Evolutionary conservation across 2,797 vertebrate species (phyloP).

Genomic region (Hapalemur alaotrensis): DNA sequence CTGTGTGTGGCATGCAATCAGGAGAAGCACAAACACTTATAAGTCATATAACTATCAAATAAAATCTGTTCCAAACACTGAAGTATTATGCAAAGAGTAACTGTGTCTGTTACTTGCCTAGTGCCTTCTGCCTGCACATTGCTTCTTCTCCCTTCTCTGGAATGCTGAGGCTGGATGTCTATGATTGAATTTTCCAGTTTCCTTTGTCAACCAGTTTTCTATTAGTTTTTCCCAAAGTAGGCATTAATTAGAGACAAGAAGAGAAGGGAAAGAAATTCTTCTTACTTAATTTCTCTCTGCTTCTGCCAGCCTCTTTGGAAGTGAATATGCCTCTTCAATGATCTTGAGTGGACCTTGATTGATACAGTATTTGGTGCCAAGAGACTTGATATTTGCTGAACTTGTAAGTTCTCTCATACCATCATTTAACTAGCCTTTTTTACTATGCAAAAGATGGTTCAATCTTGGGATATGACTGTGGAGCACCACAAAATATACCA

Average conservation of each 20-base stretch:
- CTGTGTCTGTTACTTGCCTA: neutral
- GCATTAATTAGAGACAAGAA: constrained; percentile 9
- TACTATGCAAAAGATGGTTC: neutral
- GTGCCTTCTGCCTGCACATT: neutral
- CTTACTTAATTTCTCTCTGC: neutral
- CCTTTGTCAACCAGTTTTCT: constrained; percentile 13
- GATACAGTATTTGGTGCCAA: neutral
- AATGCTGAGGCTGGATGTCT: neutral
- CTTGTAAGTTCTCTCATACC: neutral
- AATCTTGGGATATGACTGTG: neutral
- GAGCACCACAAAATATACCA: constrained; percentile 23
- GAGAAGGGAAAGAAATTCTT: neutral
- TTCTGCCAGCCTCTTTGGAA: neutral
- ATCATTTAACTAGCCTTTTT: neutral
- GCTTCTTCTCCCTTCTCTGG: neutral
- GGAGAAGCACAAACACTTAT: neutral
- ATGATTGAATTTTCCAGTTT: neutral
- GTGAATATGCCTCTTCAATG: neutral
- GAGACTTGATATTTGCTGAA: neutral
- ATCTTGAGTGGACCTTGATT: neutral
- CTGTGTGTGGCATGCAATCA: neutral
- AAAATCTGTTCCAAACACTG: neutral
- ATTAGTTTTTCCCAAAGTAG: constrained; percentile 14
- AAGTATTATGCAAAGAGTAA: neutral
- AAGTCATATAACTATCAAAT: neutral